Base-by-base conservation (phyloP, 2,113 vertebrate genomes). In the Tetraodon nigroviridis region DNA sequence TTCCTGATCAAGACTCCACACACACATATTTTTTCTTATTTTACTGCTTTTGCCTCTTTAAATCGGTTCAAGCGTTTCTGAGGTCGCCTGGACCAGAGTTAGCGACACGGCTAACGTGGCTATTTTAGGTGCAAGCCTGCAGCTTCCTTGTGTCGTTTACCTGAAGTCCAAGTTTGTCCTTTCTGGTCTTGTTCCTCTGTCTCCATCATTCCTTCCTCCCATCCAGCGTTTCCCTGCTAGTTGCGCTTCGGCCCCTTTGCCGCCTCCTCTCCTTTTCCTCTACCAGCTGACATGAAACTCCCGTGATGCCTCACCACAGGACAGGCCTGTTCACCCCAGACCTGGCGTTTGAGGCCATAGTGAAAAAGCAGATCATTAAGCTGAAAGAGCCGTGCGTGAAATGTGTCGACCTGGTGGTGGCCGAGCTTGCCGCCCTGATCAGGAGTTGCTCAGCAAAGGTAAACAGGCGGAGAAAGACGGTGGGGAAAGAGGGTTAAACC, bases 321-420 rank as follows among this genome's bases (percentile, higher is more conserved):
- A 97, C 95, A 12, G 96, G 96, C 85, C 92, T 98, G 67, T 98
- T 98, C 89, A 98, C 96, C 21, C 96, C 95, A 1, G 96, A 98
- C 86, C 27, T 98, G 93, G 96, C 96, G 1, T 98, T 98, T 85
- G 96, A 98, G 86, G 94, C 95, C 84, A 98, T 98, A 58, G 95
- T 98, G 83, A 98, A 98, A 91, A 97, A 98, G 91, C 96, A 98
- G 90, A 83, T 98, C 86, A 91, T 96, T 86, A 97, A 98, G 91
- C 92, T 98, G 89, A 98, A 97, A 90, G 94, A 97, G 84, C 96
- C 96, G 6, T 97, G 95, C 84, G 91, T 98, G 81, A 98, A 98
- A 75, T 98, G 96, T 21, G 94, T 98, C 66, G 95, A 98, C 85
- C 86, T 97, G 80, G 96, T 98, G 75, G 92, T 98, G 82, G 93